A percentile compares a stretch with the other conserved stretches of the same genome.
phyloP scores from a whole-genome alignment of 2,888 invertebrate genomes.

The Antitype chi region DNA sequence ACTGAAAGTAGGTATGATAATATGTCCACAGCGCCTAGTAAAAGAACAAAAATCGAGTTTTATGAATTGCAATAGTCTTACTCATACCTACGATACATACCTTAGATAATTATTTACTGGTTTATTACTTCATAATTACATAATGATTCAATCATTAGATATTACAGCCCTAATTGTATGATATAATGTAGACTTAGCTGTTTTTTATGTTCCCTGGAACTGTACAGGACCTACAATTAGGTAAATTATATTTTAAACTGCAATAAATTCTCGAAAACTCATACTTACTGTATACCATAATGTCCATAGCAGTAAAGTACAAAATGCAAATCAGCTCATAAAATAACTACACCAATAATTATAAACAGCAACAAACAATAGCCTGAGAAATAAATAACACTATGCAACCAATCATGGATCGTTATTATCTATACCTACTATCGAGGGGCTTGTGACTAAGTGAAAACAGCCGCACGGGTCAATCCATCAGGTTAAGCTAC shows the following conservation, averaged over 20 bases:
- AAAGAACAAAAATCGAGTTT: not conserved
- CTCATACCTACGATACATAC: not conserved
- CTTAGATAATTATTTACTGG: no score
- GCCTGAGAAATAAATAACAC: not conserved
- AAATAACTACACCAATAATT: no score
- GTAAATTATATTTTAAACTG: conserved; percentile 3
- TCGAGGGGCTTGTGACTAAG: not conserved
- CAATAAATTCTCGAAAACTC: no score
- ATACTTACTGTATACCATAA: not conserved
- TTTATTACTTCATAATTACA: not conserved
- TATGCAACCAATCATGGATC: not conserved
- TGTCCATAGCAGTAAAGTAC: not conserved
- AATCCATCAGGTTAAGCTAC: no score
- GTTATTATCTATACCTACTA: not conserved
- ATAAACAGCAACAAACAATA: not conserved
- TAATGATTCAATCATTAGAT: not conserved
- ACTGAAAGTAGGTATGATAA: not conserved
- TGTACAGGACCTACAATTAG: not conserved
- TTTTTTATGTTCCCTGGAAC: not conserved
- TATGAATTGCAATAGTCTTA: not conserved
- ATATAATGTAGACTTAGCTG: not conserved
- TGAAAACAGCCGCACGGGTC: no score
- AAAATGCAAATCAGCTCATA: not conserved
- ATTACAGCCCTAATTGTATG: not conserved
- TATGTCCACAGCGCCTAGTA: not conserved